Evolutionary conservation across 2,888 invertebrate species (phyloP).

Genomic region (Leucophenga maculata): DNA sequence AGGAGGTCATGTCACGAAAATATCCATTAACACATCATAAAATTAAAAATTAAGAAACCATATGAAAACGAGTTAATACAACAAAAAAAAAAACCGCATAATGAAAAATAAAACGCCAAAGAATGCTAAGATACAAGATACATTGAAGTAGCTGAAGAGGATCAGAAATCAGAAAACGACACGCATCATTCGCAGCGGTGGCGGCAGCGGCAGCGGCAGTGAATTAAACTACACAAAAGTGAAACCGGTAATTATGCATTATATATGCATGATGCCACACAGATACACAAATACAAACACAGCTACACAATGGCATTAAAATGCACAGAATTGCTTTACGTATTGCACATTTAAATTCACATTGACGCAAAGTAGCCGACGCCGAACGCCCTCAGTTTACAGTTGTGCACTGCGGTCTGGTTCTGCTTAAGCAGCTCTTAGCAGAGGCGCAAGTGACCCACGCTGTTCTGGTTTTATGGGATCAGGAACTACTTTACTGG

Average conservation of each 20-base stretch:
- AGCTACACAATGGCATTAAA: constrained; percentile 53
- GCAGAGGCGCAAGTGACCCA: constrained; percentile 38
- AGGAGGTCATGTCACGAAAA: constrained; percentile 64
- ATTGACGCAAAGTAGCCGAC: constrained; percentile 36
- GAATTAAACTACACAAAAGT: constrained; percentile 47
- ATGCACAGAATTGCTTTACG: not conserved
- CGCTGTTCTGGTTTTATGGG: constrained; percentile 37
- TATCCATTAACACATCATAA: constrained; percentile 66
- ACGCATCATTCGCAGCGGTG: not conserved
- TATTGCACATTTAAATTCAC: constrained; percentile 26
- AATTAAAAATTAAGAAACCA: constrained; percentile 62
- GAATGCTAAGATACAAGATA: constrained; percentile 54
- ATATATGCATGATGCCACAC: constrained; percentile 62
- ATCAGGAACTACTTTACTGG: constrained; percentile 56
- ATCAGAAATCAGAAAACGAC: not conserved
- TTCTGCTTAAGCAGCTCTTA: not conserved
- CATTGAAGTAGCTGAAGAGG: not conserved
- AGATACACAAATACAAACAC: not conserved
- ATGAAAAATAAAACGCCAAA: constrained; percentile 51
- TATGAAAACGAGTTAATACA: constrained; percentile 34
- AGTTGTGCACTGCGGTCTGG: not conserved
- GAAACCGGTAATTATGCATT: constrained; percentile 65
- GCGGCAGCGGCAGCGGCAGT: too few species aligned
- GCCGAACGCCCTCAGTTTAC: constrained; percentile 7
- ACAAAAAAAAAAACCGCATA: constrained; percentile 49